Percentiles rank a stretch among this genome's conserved stretches.
Evolutionary conservation across 64 coral and sea anemone species (phyloP).

Genomic region (Exaiptasia diaphana): DNA sequence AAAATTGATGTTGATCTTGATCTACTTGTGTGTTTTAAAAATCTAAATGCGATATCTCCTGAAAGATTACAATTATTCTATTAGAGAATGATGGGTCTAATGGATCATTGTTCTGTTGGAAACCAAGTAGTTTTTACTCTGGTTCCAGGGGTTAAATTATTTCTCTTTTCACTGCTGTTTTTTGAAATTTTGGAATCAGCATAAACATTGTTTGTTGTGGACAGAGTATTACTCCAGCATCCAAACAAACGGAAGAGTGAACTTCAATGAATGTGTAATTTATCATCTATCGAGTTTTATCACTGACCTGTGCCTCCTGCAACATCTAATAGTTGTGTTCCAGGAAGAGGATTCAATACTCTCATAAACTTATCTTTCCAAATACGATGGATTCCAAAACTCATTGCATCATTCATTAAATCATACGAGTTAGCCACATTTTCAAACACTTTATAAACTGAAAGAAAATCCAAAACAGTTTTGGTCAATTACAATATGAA

Average conservation of each 20-base stretch:
- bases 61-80: not conserved
- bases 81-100: not conserved
- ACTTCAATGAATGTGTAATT: no score
- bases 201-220: no score
- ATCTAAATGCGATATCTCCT: slow-evolving; percentile 98
- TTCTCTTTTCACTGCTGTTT: no score
- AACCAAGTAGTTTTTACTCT: no score
- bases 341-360: slow-evolving; percentile 61
- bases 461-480: slow-evolving; percentile 49
- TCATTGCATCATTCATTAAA: slow-evolving; percentile 98
- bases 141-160: no score
- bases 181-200: no score
- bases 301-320: slow-evolving; percentile 90
- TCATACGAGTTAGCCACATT: slow-evolving; percentile 97
- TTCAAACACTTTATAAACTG: slow-evolving; percentile 93
- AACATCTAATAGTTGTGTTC: slow-evolving; percentile 90
- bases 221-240: no score
- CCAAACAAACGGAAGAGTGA: no score
- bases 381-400: slow-evolving; percentile 79
- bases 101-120: not conserved
- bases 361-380: slow-evolving; percentile 92
- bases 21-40: slow-evolving; percentile 66
- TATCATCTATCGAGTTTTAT: no score
- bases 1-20: slow-evolving; percentile 5
- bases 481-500: not conserved